Conservation (phyloP, 1,140 invertebrate genomes). For the Vanessa atalanta region DNA sequence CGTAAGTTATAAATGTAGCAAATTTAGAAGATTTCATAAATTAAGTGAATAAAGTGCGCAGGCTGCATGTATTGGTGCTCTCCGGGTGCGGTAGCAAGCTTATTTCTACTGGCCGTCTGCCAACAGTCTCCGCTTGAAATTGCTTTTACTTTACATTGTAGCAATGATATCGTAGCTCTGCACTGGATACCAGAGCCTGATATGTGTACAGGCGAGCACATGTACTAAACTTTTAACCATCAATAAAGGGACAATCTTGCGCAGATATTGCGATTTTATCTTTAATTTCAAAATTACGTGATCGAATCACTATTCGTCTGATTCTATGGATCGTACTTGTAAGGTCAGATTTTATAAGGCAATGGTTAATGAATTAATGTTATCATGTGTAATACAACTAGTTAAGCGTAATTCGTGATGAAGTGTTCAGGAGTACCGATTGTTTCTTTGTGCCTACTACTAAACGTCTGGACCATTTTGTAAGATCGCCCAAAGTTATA, state of each 20-base stretch:
- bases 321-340: not conserved
- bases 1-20: slow-evolving; percentile 31
- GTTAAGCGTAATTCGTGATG: too few relatives aligned
- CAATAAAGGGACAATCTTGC: slow-evolving; percentile 34
- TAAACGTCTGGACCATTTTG: too few relatives aligned
- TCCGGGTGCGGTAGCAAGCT: slow-evolving; percentile 66
- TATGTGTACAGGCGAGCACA: slow-evolving; percentile 43
- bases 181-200: slow-evolving; percentile 49
- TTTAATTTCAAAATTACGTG: not conserved
- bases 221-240: slow-evolving; percentile 38
- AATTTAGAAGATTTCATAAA: slow-evolving; percentile 55
- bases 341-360: too few relatives aligned
- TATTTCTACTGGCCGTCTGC: slow-evolving; percentile 73
- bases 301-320: not conserved
- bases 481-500: too few relatives aligned
- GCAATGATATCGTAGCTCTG: slow-evolving; percentile 69
- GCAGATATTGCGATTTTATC: slow-evolving; percentile 28
- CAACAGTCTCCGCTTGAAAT: slow-evolving; percentile 70
- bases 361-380: too few relatives aligned
- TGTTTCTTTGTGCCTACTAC: too few relatives aligned
- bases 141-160: slow-evolving; percentile 72
- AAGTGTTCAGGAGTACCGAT: too few relatives aligned
- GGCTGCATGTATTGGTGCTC: slow-evolving; percentile 65
- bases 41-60: slow-evolving; percentile 55
- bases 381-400: too few relatives aligned